Base-by-base conservation (phyloP, 2,797 vertebrate species). In the Betta splendens region DNA sequence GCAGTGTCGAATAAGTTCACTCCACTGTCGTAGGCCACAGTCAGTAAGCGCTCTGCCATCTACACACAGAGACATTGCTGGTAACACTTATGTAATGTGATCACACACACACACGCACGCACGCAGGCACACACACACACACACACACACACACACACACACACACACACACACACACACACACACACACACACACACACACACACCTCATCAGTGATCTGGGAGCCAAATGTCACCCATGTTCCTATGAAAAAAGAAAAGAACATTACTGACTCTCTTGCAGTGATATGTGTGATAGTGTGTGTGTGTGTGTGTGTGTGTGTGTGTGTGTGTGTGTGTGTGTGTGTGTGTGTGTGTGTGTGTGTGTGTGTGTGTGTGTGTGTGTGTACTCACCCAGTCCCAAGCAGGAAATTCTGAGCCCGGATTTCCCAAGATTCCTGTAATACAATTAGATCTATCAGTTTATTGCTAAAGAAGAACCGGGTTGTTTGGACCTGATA, bases 161-260 rank as follows among this genome's bases (percentile, higher is more conserved):
- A n/a, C n/a, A n/a, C n/a, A n/a, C n/a, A n/a, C n/a, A n/a, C n/a
- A n/a, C n/a, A n/a, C n/a, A n/a, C n/a, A n/a, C n/a, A n/a, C n/a
- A n/a, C n/a, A n/a, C n/a, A n/a, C n/a, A n/a, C n/a, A n/a, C n/a
- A n/a, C n/a, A n/a, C n/a, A n/a, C n/a, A n/a, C n/a, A n/a, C n/a
- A n/a, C 22, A 46, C 37, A 29, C 94, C 93, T 95, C 91, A 25
- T 94, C 93, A 4, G 92, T 92, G 85, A 94, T 93, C 85, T 94
- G 93, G 56, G 93, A 93, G 33, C 93, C 93, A 72, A 94, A 94
- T 0, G 94, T 95, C 76, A 93, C 92, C 93, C 93, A 94, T 4
- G 93, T 94, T 67, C 93, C 93, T 95, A 84, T 31, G 38, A 56
- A 60, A 10, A 77, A n/a, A 77, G 31, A 54, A 48, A n/a, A 54